Conservation (phyloP, 2,113 vertebrate genomes). For the Sylvicapra grimmia region DNA sequence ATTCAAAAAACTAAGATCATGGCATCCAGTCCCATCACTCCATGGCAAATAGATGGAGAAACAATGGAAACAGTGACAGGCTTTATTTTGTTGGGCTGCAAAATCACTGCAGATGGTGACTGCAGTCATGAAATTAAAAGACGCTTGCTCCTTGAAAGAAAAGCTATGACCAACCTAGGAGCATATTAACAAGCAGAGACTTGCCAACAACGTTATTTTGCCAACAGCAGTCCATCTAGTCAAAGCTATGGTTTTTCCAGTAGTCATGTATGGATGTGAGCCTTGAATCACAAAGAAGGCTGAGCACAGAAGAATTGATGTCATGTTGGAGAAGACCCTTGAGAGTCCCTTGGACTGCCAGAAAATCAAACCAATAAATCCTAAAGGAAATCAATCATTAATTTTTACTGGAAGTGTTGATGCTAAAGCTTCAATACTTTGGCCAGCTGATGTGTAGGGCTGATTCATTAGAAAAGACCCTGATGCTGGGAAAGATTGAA, state of each 20-base stretch:
- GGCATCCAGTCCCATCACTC: background rate
- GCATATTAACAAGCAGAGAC: background rate
- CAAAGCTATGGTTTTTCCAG: background rate
- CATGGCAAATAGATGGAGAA: background rate
- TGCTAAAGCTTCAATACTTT: background rate
- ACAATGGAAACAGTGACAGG: background rate
- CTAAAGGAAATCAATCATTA: background rate
- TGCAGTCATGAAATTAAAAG: background rate
- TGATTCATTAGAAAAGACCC: background rate
- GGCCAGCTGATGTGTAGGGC: background rate
- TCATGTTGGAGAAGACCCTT: background rate
- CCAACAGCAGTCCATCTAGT: background rate
- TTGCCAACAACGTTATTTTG: background rate
- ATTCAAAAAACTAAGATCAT: background rate
- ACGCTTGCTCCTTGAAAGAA: fast-evolving
- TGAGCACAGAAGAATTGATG: background rate
- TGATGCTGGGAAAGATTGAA: background rate
- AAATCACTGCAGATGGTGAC: background rate
- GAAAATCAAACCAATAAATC: background rate
- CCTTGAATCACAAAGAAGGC: background rate
- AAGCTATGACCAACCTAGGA: background rate
- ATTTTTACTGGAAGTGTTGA: background rate
- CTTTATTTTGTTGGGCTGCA: background rate
- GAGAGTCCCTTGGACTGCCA: background rate
- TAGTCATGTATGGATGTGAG: background rate